Evolutionary conservation across 2,797 vertebrate genomes (phyloP).

Genomic region (Mycteria americana): DNA sequence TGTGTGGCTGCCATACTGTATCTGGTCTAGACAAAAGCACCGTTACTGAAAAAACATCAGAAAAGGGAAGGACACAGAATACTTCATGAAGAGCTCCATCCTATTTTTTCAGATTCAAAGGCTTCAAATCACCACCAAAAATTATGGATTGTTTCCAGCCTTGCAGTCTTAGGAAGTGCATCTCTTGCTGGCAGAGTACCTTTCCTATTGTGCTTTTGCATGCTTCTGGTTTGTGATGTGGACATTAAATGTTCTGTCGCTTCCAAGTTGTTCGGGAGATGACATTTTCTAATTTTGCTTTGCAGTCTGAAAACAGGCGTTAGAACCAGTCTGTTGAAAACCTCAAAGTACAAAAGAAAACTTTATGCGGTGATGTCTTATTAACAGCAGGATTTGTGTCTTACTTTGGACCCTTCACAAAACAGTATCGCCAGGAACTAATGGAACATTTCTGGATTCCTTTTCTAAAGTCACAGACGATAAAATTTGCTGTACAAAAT

Average conservation of each 20-base stretch:
- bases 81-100: background rate
- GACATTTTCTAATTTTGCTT: background rate
- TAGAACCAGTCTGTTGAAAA: constrained; percentile 78
- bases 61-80: background rate
- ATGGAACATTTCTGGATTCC: constrained; percentile 76
- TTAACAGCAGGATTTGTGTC: constrained; percentile 81
- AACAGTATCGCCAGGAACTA: constrained; percentile 76
- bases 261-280: background rate
- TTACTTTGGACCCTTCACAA: constrained; percentile 81
- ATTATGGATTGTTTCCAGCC: background rate
- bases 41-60: background rate
- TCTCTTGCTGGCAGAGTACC: background rate
- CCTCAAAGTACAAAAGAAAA: constrained; percentile 81
- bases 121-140: background rate
- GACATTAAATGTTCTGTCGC: background rate
- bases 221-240: background rate
- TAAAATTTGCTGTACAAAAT: constrained; percentile 20
- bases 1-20: background rate
- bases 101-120: background rate
- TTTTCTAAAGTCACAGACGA: constrained; percentile 79
- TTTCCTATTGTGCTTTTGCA: background rate
- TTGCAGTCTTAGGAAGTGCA: background rate
- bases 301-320: constrained; percentile 82
- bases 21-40: background rate
- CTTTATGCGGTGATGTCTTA: constrained; percentile 77